phyloP scores from a whole-genome alignment of 2,113 vertebrate genomes.

The Tetrao urogallus region DNA sequence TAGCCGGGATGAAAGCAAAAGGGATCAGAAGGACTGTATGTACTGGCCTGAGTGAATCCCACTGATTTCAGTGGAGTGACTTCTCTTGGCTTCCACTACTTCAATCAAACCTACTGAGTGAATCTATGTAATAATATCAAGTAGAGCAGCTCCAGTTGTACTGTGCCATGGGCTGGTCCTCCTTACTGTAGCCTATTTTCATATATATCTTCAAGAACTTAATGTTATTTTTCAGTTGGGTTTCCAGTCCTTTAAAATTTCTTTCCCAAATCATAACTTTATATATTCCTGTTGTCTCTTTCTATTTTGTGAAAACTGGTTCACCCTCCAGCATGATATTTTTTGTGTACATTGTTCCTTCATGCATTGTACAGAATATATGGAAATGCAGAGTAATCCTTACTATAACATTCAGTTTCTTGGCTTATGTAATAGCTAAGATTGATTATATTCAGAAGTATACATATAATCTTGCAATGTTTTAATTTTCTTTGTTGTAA shows the following conservation, averaged over 20 bases:
- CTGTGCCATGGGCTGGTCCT: not conserved
- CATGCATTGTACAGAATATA: not conserved
- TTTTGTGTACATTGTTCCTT: not conserved
- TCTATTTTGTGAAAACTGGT: not conserved
- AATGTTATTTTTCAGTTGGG: not conserved
- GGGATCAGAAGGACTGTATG: not conserved
- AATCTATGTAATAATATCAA: not conserved
- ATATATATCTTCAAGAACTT: not conserved
- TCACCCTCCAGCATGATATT: not conserved
- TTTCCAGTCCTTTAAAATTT: not conserved
- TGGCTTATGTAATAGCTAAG: not conserved
- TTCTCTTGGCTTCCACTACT: slow-evolving; percentile 1
- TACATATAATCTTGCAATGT: not conserved
- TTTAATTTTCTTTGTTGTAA: not conserved
- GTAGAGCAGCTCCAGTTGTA: not conserved
- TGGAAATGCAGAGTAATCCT: not conserved
- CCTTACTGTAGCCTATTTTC: slow-evolving; percentile 9
- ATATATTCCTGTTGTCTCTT: not conserved
- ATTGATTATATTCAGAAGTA: not conserved
- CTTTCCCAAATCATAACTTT: not conserved
- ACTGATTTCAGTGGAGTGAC: not conserved
- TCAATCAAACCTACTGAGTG: not conserved
- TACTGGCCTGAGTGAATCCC: not conserved
- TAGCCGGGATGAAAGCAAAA: not conserved
- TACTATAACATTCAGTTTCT: not conserved